These are phyloP conservation scores for Lasaia peninsularis DNA, from an alignment of 1,140 invertebrate species.

Conservation along the genomic window DNA sequence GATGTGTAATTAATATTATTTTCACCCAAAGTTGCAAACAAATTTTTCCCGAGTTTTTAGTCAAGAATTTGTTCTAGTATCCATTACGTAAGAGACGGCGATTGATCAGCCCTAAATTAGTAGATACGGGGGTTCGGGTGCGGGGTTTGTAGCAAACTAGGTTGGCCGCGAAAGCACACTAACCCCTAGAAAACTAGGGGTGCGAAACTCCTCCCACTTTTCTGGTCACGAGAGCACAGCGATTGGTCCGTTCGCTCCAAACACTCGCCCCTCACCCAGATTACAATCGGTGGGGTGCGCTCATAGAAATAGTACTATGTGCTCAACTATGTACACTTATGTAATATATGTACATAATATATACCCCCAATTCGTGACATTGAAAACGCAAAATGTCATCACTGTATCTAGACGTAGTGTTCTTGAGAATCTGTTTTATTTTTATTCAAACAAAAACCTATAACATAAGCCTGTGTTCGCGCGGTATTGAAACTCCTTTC, in stretches of 20 bases:
- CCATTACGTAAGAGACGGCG: slow-evolving; percentile 57
- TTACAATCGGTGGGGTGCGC: slow-evolving; percentile 75
- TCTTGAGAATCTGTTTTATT: too few relatives aligned
- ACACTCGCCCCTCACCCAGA: slow-evolving; percentile 68
- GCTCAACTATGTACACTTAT: slow-evolving; percentile 56
- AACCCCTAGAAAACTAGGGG: slow-evolving; percentile 77
- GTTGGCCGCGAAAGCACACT: slow-evolving; percentile 75
- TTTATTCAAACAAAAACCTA: too few relatives aligned
- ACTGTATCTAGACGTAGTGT: too few relatives aligned
- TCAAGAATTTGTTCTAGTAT: slow-evolving; percentile 42
- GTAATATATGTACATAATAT: slow-evolving; percentile 46
- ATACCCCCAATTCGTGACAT: slow-evolving; percentile 63
- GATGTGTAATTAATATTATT: background rate
- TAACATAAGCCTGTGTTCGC: too few relatives aligned
- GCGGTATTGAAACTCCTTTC: too few relatives aligned
- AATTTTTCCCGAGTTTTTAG: slow-evolving; percentile 1
- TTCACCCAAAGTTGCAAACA: background rate
- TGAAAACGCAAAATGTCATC: slow-evolving; percentile 37
- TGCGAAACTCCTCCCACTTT: slow-evolving; percentile 75
- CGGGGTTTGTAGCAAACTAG: slow-evolving; percentile 65
- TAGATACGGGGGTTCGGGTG: slow-evolving; percentile 52
- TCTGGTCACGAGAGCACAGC: slow-evolving; percentile 71
- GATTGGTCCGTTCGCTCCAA: slow-evolving; percentile 65
- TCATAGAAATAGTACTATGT: slow-evolving; percentile 75
- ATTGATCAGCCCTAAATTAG: slow-evolving; percentile 77